Evolutionary conservation across 2,113 vertebrate species (phyloP), one percentile per base, ranked within the genome.

Genomic region (human): DNA sequence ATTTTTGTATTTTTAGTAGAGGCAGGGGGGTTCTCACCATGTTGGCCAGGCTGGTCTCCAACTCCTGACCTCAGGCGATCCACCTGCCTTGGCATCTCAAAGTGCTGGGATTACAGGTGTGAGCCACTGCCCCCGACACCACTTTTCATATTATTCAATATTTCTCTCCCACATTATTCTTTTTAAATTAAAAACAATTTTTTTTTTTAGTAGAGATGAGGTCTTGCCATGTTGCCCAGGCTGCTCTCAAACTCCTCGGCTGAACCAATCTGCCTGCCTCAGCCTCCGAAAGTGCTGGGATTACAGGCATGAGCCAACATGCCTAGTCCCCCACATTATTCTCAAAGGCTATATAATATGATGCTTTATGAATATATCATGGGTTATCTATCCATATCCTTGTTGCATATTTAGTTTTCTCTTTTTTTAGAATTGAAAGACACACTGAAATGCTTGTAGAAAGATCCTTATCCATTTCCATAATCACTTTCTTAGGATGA

Each of bases 81-180:
- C 61, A 64, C 12, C 11, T 30, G 30, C 61, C 27, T 64, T 30
- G 30, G 61, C 12, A 12, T 64, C 61, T 13, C 61, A 30, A 64
- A 64, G 61, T 64, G 61, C 27, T 64, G 27, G 27, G 27, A 30
- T 64, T 64, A 64, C 27, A 64, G 61, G 61, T 64, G 61, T 64
- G 61, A 64, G 61, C 27, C 27, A 30, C 61, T 64, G 61, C 12
- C 61, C 27, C 12, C 0, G 2, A 64, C 12, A 78, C 14, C 38
- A 61, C 59, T 81, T 94, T 93, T 92, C 8, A 78, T 78, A 35
- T 89, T 20, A 84, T 70, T 90, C 50, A 95, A n/a, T n/a, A 52
- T 73, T 73, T 16, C 7, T 86, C 23, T 80, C 8, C n/a, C 25
- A 52, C 30, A 57, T n/a, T 23, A 64, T 64, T 64, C 61, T 64